Percentiles rank a stretch among this genome's conserved stretches.
These are phyloP conservation scores for Anarhynchus alexandrinus DNA, from an alignment of 2,113 vertebrate genomes.

Conservation along the genomic window DNA sequence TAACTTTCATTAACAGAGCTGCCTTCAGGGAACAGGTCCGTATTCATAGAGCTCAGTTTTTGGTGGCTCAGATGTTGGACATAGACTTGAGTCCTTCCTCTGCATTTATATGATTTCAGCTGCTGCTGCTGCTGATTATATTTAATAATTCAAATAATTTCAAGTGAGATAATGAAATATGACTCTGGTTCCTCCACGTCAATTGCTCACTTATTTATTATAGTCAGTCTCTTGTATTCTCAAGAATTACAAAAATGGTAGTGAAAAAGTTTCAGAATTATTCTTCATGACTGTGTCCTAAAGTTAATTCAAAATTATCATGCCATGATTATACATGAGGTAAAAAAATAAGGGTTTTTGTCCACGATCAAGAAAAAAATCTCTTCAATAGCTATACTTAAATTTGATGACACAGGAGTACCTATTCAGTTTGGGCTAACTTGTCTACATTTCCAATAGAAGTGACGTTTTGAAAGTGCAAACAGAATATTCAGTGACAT, in stretches of 20 bases:
- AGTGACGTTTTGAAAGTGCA: neutral
- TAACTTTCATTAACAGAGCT: neutral
- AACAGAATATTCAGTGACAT: neutral
- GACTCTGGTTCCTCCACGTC: neutral
- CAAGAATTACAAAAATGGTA: neutral
- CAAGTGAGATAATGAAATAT: neutral
- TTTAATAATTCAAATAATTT: neutral
- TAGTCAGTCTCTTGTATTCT: neutral
- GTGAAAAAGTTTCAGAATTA: neutral
- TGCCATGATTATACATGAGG: neutral
- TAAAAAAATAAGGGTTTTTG: neutral
- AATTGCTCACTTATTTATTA: neutral
- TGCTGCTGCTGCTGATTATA: neutral
- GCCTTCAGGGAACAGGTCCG: neutral
- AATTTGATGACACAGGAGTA: neutral
- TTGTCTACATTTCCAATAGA: neutral
- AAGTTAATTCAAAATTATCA: neutral
- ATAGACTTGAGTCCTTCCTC: neutral
- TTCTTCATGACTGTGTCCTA: neutral
- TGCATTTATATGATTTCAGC: neutral
- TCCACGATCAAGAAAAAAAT: neutral
- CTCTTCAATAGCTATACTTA: neutral
- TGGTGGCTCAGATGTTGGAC: neutral
- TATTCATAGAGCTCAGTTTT: neutral
- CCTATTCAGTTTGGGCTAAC: neutral